phyloP scores from a whole-genome alignment of 1,140 invertebrate species.

The Brachystomella parvula region DNA sequence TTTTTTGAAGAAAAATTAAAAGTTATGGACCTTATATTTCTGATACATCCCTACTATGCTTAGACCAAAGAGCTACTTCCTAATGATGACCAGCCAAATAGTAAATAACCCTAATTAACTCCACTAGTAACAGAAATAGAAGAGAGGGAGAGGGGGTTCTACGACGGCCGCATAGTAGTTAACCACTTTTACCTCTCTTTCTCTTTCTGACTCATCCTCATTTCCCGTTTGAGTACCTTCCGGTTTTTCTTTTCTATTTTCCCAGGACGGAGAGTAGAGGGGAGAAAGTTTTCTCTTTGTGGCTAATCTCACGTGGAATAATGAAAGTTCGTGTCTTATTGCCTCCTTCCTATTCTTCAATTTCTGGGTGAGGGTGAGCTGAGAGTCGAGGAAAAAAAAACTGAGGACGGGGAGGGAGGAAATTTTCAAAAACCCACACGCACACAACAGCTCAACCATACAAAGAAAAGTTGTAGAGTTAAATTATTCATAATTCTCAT shows the following conservation, averaged over 20 bases:
- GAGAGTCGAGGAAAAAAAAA: neutral
- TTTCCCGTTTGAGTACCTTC: neutral
- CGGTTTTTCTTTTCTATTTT: neutral
- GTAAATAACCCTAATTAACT: constrained; percentile 12
- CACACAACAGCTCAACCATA: too few relatives aligned
- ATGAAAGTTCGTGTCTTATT: constrained; percentile 9
- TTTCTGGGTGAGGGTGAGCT: too few relatives aligned
- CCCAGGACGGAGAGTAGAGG: neutral
- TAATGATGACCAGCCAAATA: neutral
- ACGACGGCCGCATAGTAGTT: neutral
- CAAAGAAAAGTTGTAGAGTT: too few relatives aligned
- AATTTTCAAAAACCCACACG: too few relatives aligned
- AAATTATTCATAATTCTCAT: too few relatives aligned
- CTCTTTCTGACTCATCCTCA: neutral
- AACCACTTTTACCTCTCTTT: neutral
- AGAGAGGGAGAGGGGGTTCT: neutral
- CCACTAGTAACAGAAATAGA: neutral
- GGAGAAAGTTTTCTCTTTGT: constrained; percentile 6
- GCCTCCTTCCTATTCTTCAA: neutral
- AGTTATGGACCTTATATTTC: neutral
- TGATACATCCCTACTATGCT: too few relatives aligned
- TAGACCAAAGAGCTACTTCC: neutral
- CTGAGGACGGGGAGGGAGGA: too few relatives aligned
- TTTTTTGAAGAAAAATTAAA: neutral
- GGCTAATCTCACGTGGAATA: constrained; percentile 1